Percentiles rank a stretch among this genome's conserved stretches.
Conservation (phyloP, 2,113 vertebrate genomes). For the Paramormyrops kingsleyae region DNA sequence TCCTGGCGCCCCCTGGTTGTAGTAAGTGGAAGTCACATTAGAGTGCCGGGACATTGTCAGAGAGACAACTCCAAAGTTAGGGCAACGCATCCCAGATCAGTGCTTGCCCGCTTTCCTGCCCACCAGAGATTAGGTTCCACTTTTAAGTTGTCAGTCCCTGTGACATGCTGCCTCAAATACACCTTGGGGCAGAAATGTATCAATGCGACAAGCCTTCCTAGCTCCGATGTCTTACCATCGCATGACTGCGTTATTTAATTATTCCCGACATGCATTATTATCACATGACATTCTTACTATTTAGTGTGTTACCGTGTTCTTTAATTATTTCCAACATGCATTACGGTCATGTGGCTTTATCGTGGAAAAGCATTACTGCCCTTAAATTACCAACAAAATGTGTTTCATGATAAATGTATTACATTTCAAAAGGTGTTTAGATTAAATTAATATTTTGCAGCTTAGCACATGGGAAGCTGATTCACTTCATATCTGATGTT, state of each 20-base stretch:
- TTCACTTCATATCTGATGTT: background rate
- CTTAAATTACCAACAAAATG: background rate
- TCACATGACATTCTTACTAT: background rate
- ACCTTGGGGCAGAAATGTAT: background rate
- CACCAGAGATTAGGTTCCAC: background rate
- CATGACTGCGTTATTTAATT: background rate
- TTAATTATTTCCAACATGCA: background rate
- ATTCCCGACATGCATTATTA: background rate
- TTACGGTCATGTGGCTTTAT: background rate
- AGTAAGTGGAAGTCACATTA: background rate
- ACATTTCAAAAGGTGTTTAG: background rate
- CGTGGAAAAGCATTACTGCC: background rate
- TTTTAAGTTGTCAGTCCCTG: background rate
- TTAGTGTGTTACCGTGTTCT: background rate
- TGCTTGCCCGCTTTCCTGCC: background rate
- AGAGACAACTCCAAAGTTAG: background rate
- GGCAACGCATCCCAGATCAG: background rate
- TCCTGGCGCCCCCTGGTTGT: constrained; percentile 5
- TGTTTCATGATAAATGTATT: background rate
- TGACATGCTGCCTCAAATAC: background rate
- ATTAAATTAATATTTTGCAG: background rate
- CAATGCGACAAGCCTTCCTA: background rate
- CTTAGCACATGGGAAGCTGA: background rate
- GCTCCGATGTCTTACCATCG: background rate
- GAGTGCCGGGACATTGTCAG: background rate